Base-by-base conservation (phyloP, 2,888 invertebrate species). In the Drosophila prolongata region DNA sequence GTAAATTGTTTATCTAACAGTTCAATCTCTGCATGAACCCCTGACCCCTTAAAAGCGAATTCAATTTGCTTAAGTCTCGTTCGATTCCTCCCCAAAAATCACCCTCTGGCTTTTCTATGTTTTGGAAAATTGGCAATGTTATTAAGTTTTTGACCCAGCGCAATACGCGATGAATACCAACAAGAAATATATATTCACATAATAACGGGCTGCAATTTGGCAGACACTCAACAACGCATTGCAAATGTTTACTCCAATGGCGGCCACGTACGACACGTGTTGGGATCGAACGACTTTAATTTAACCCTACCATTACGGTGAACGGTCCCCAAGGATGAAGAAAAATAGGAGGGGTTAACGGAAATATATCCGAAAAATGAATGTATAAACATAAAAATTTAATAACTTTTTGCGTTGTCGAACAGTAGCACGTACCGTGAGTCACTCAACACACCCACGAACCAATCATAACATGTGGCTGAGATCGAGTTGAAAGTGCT, bases 381-480 rank as follows among this genome's bases (percentile, higher is more conserved):
- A 14, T 16, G 62, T 19, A 66, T 68, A 75, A 71, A 68, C 86
- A 86, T 76, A 72, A 82, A 84, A 86, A 75, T 85, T 72, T 87
- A 84, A 87, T 85, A 84, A 87, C 65, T 79, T 82, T n/a, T 83
- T 74, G 66, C 73, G 71, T 73, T 61, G 70, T 47, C 49, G 62
- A 59, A 80, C 84, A 82, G 83, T 84, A 84, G 83, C 83, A 85
- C 83, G 88, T 84, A 79, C 83, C 78, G 76, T 87, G 83, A 87
- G 67, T 82, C 86, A 60, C 64, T 47, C 60, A 62, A 55, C 64
- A 61, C 64, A 68, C 71, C 68, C 69, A 75, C 57, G 58, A 61
- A 77, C 66, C 90, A 87, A 90, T 90, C 88, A 87, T 89, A 75
- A 82, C 90, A 90, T 89, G 89, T 89, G 89, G 87, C 82, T 77